Base-by-base conservation (phyloP, 2,888 invertebrate species). In the Penaeus monodon region DNA sequence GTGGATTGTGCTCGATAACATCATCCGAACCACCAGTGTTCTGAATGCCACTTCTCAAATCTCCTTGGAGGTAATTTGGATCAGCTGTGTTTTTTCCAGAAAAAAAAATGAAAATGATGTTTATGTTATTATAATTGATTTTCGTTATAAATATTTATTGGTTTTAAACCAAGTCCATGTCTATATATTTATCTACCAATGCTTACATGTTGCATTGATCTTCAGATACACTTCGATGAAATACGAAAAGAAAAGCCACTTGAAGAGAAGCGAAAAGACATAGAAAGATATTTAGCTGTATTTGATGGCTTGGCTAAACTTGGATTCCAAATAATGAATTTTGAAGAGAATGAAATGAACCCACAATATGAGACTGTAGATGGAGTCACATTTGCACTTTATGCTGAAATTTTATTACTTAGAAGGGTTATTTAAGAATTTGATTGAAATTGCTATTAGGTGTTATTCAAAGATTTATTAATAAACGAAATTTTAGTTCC, bases 1-100 rank as follows among this genome's bases (percentile, higher is more conserved):
- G 79, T 89, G 89, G 89, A 14, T 44, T 10, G 85, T 85, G 17
- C 22, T 89, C 10, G 70, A 79, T 4, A 84, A 89, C 38, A 68
- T 88, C 14, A 76, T 88, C 10, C 24, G 17, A 14, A 24, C 76
- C 76, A 74, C 81, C 20, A n/a, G 27, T 24, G 80, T 81, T 27
- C 68, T 88, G 20, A 68, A 63, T 3, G 24, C 79, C 29, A 77
- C 80, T 24, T n/a, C 81, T 1, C 88, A 88, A 65, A 29, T 88
- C 57, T 74, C 88, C 33, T 63, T 88, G 8, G 88, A 88, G 65
- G 84, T 88, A 70, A 27, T 65, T 68, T 38, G 20, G 2, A 27
- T 57, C 44, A 2, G 22, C 20, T n/a, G 74, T 22, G 1, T 14
- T 38, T 29, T 44, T 10, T 10, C 10, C 10, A 44, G 44, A 10